Evolutionary conservation across 2,797 vertebrate genomes (phyloP), one percentile per base, ranked within the genome.

Genomic region (Sarcoramphus papa): DNA sequence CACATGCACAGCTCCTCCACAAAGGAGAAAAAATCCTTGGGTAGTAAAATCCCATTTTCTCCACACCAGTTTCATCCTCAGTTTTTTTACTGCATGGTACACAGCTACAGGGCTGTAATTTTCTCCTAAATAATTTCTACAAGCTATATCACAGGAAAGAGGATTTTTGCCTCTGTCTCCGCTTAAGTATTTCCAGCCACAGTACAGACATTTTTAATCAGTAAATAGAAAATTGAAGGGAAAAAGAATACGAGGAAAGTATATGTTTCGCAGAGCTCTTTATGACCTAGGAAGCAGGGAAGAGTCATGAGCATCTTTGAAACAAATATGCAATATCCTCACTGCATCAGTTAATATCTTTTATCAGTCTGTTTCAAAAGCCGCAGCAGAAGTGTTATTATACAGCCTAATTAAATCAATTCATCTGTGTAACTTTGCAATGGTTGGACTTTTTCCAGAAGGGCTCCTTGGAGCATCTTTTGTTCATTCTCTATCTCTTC

Each of bases 351-450:
- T 87, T 80, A 93, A 95, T 95, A 97, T 93, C 77, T 92, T 96
- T 84, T 90, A 90, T 33, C 90, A 97, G 85, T 62, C 91, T 93
- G 59, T 85, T 91, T 93, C 85, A 60, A 63, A 92, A 50, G 78
- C 76, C 27, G 56, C 92, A 83, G 83, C 93, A 96, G 80, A 95
- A 93, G 48, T 15, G 72, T 87, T 93, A 62, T 93, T 96, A 93
- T 88, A 60, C 41, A 85, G 73, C 85, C 94, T 97, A 97, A 98
- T 98, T 97, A 97, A 97, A 97, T 95, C 94, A 96, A 97, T 98
- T 98, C 89, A 97, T 97, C 96, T 96, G 65, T 78, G 95, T 68
- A 93, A 94, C 81, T 95, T 68, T 62, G 92, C 85, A 95, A 88
- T 48, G 86, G 76, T 96, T 95, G 97, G 95, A 80, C 77, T 92